Base-by-base conservation (phyloP, 2,797 vertebrate species). In the Threskiornis aethiopicus region DNA sequence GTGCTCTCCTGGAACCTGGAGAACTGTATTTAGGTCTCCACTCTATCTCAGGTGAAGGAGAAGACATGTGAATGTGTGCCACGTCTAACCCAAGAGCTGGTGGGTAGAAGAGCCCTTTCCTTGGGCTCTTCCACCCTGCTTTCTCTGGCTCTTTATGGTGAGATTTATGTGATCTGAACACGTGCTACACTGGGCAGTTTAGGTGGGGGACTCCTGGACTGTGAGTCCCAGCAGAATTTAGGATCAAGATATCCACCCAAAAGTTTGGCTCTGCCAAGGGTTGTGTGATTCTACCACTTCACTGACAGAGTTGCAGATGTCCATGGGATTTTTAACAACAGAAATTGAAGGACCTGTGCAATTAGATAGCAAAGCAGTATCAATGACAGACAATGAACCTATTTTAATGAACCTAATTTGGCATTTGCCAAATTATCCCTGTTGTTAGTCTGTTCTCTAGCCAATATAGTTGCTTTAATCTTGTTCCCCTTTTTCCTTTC, bases 131-230 rank as follows among this genome's bases (percentile, higher is more conserved):
- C 33, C 21, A 49, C 16, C 11, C 13, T 61, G 10, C 7, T 55
- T 84, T 66, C 29, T 66, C 58, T 81, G 41, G 16, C 29, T 88
- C 18, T 54, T 64, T 65, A 58, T 33, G 20, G n/a, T n/a, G 42
- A 85, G 10, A 70, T 28, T 22, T 41, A 1, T 39, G 16, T 59
- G 13, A 70, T 39, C 21, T 42, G 44, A 88, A 39, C 62, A 71
- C 15, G 5, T 10, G 19, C 17, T 70, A 28, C 41, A 3, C 28
- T 4, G 3, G 42, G 25, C 0, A 0, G 52, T 57, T 52, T 41
- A 9, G 31, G 7, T 39, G 15, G 4, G 10, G 39, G 17, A 72
- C 13, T 41, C 29, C 29, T 51, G 37, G 28, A 9, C 57, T 49
- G 33, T 25, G 9, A 15, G 7, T 78, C 10, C 9, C 29, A 69